A percentile compares a stretch with the other conserved stretches of the same genome.
phyloP scores from a whole-genome alignment of 2,888 invertebrate genomes.

The Amphiduros pacificus region DNA sequence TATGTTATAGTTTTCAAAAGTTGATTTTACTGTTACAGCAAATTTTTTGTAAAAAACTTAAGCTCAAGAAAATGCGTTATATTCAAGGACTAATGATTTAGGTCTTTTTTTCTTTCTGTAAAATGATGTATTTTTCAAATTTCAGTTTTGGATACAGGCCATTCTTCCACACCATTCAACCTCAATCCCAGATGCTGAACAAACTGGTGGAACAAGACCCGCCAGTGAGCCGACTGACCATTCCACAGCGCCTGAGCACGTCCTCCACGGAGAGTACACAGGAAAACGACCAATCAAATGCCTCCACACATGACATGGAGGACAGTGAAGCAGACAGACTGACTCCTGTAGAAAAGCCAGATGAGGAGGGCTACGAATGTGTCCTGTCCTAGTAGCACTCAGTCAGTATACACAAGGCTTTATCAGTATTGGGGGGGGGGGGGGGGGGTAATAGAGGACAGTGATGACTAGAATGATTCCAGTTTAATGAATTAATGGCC shows the following conservation, averaged over 20 bases:
- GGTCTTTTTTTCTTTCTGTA: background rate
- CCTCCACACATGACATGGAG: too few relatives aligned
- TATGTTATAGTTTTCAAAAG: background rate
- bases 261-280: background rate
- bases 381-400: too few relatives aligned
- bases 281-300: too few relatives aligned
- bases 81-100: background rate
- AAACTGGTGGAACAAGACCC: conserved; percentile 48
- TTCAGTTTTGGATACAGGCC: conserved; percentile 57
- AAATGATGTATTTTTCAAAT: conserved; percentile 12
- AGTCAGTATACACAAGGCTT: too few relatives aligned
- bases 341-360: background rate
- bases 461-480: too few relatives aligned
- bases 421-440: too few relatives aligned
- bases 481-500: too few relatives aligned
- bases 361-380: background rate
- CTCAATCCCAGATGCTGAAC: conserved; percentile 43
- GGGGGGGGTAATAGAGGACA: too few relatives aligned
- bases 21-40: background rate
- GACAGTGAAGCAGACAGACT: background rate
- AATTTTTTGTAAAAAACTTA: too few relatives aligned
- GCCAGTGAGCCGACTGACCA: conserved; percentile 31
- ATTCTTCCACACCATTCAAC: conserved; percentile 48
- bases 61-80: background rate
- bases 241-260: background rate